Percentiles rank a stretch among this genome's conserved stretches.
These are phyloP conservation scores for Fistularia tabacaria DNA, from an alignment of 2,797 vertebrate genomes.

Conservation along the genomic window DNA sequence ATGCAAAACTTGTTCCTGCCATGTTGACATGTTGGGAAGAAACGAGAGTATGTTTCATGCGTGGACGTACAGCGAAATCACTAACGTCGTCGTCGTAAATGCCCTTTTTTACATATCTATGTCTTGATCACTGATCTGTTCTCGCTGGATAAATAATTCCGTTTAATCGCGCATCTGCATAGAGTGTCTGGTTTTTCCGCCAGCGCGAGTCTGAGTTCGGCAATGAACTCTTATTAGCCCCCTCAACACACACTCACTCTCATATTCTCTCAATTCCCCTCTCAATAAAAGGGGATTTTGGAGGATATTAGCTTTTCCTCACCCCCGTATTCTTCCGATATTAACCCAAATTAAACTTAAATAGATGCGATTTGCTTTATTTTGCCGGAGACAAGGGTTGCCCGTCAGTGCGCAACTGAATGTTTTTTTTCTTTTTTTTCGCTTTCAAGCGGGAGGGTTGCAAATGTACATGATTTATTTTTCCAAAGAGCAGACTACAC, in stretches of 20 bases:
- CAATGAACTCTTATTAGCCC: slow-evolving; percentile 63
- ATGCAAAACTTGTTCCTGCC: slow-evolving; percentile 35
- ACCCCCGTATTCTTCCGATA: slow-evolving; percentile 31
- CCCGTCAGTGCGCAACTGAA: background rate
- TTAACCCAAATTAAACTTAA: slow-evolving; percentile 35
- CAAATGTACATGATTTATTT: no score
- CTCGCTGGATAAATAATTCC: slow-evolving; percentile 60
- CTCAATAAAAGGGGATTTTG: slow-evolving; percentile 59
- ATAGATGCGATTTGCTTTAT: background rate
- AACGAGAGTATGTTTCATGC: background rate
- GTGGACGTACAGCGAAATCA: slow-evolving; percentile 24
- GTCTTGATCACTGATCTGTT: slow-evolving; percentile 35
- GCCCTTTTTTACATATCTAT: slow-evolving; percentile 23
- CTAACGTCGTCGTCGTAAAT: slow-evolving; percentile 32
- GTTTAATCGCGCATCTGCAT: slow-evolving; percentile 57
- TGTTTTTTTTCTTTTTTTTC: no score
- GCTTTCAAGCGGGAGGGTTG: no score
- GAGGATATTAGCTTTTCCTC: slow-evolving; percentile 48
- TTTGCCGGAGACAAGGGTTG: background rate
- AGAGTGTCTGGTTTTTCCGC: slow-evolving; percentile 34
- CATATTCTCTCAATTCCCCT: slow-evolving; percentile 54
- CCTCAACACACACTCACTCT: slow-evolving; percentile 43
- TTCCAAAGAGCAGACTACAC: no score
- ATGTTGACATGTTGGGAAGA: background rate
- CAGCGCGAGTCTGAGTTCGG: slow-evolving; percentile 26